Conservation (phyloP, 92 coral and sea anemone species). For the Phymanthus crucifer region DNA sequence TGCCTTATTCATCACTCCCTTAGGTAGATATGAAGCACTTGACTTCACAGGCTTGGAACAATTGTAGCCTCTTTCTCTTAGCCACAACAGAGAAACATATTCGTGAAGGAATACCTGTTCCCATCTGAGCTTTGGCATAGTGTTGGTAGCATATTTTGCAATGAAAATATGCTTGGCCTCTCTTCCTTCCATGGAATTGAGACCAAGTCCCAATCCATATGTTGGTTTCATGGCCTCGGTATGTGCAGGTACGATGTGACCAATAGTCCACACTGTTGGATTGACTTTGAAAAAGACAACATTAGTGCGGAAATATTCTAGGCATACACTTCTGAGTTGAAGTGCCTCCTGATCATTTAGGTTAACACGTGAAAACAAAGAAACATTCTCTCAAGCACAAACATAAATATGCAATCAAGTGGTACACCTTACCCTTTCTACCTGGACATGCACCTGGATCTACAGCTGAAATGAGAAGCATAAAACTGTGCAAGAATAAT, state of each 20-base stretch:
- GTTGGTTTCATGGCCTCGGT: constrained; percentile 34
- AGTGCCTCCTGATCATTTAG: constrained; percentile 15
- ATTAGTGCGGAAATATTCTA: constrained; percentile 15
- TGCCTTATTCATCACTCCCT: constrained; percentile 21
- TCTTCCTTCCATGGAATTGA: constrained; percentile 58
- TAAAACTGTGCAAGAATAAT: constrained; percentile 48
- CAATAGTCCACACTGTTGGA: too few species aligned
- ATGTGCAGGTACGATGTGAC: constrained; percentile 50
- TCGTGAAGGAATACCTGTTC: constrained; percentile 45
- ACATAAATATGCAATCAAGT: background rate
- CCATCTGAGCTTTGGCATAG: constrained; percentile 29
- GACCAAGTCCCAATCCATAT: constrained; percentile 50
- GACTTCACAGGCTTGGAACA: constrained; percentile 13
- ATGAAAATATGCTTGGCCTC: constrained; percentile 52
- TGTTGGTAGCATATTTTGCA: constrained; percentile 36
- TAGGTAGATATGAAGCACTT: constrained; percentile 31
- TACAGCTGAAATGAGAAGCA: constrained; percentile 32
- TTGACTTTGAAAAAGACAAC: constrained; percentile 34
- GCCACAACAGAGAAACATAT: constrained; percentile 45
- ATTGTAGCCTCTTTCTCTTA: constrained; percentile 41
- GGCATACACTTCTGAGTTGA: background rate
- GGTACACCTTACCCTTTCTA: too few species aligned
- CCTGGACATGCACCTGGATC: constrained; percentile 9
- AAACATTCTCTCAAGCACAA: background rate
- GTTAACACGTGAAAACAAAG: background rate